A percentile compares a stretch with the other conserved stretches of the same genome.
These are phyloP conservation scores for Copsychus sechellarum DNA, from an alignment of 2,113 vertebrate species.

Conservation along the genomic window DNA sequence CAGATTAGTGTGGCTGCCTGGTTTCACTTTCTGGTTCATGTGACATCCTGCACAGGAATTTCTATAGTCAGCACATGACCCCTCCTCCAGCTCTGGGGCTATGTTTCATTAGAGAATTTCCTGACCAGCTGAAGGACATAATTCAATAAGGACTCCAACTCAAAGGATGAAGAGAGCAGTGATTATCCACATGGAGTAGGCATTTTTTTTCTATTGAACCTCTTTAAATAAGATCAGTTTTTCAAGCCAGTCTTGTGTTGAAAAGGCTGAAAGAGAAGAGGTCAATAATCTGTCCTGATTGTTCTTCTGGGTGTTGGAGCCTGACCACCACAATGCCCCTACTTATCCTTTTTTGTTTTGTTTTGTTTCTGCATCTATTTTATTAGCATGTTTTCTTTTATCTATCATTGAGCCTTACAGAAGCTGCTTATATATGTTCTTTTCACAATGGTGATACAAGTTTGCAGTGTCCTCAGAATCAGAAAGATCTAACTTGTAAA, in stretches of 20 bases:
- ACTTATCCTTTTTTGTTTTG: background rate
- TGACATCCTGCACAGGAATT: background rate
- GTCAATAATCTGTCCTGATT: background rate
- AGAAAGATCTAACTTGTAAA: background rate
- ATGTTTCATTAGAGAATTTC: background rate
- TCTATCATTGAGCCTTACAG: background rate
- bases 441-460: background rate
- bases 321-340: background rate
- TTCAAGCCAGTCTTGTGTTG: background rate
- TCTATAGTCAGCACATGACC: background rate
- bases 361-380: background rate
- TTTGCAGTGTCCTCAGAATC: background rate
- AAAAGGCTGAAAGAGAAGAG: conserved; percentile 14
- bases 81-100: background rate
- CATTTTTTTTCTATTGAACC: conserved; percentile 13
- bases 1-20: background rate
- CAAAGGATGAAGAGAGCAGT: background rate
- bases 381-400: background rate
- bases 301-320: background rate
- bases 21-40: background rate
- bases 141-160: background rate
- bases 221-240: conserved; percentile 23
- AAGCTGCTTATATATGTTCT: background rate
- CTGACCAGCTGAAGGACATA: background rate
- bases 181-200: background rate